A percentile compares a stretch with the other conserved stretches of the same genome.
phyloP scores from a whole-genome alignment of 2,113 vertebrate species.

The Grallaria varia region DNA sequence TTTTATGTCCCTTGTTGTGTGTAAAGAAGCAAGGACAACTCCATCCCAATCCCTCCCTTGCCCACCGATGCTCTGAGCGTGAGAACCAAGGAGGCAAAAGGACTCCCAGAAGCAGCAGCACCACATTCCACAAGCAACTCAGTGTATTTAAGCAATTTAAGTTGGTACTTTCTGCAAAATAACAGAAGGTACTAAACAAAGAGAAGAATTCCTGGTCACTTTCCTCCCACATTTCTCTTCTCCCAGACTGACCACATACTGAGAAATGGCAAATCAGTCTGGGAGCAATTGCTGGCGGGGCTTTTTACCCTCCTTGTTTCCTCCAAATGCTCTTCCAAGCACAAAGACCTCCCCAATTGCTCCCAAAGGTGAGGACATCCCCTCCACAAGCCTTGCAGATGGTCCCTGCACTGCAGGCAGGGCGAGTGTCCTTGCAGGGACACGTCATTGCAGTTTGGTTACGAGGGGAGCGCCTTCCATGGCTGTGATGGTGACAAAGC shows the following conservation, averaged over 20 bases:
- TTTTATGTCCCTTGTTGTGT: neutral
- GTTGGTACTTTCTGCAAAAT: neutral
- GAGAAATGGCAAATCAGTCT: neutral
- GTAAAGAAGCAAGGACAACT: neutral
- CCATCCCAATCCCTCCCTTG: neutral
- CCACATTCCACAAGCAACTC: too few relatives aligned
- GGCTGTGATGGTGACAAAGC: too few relatives aligned
- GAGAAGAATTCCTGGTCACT: neutral
- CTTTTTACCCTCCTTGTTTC: neutral
- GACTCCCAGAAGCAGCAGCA: neutral
- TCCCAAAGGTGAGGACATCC: neutral
- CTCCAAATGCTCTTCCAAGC: neutral
- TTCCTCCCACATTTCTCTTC: neutral
- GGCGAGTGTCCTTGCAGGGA: neutral
- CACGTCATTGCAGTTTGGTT: neutral
- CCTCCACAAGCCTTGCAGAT: neutral
- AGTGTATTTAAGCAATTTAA: neutral
- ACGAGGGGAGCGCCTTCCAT: neutral
- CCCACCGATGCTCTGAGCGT: too few relatives aligned
- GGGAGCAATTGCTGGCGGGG: neutral
- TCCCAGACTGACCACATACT: too few relatives aligned
- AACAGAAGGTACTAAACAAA: neutral
- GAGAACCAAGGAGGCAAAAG: neutral
- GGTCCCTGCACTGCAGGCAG: neutral
- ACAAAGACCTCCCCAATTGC: neutral